phyloP scores from a whole-genome alignment of 2,113 vertebrate species.

The Numida meleagris region DNA sequence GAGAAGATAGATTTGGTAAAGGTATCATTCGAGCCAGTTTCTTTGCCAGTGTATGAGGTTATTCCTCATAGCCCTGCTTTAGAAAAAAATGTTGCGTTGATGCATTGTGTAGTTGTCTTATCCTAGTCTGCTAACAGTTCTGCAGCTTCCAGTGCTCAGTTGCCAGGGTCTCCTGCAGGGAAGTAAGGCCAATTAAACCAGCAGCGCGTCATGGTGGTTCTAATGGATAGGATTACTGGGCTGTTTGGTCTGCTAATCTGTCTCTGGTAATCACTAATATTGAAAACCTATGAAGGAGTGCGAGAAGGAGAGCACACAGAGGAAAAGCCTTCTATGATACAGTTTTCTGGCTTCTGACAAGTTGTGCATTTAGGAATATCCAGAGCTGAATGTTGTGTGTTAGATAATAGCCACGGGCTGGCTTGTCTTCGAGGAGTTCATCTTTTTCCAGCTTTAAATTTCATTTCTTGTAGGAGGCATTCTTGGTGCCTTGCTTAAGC shows the following conservation, averaged over 20 bases:
- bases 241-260: not conserved
- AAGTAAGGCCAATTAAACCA: not conserved
- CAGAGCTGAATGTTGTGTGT: not conserved
- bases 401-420: not conserved
- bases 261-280: not conserved
- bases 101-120: not conserved
- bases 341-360: not conserved
- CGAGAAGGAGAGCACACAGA: not conserved
- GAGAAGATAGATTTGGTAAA: not conserved
- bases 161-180: not conserved
- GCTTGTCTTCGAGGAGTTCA: not conserved
- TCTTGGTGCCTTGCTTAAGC: not conserved
- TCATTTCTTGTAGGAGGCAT: not conserved
- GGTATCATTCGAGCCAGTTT: not conserved
- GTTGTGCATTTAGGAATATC: not conserved
- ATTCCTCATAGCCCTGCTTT: not conserved
- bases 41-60: not conserved
- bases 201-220: not conserved
- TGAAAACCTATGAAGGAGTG: not conserved
- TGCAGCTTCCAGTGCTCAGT: not conserved
- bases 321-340: not conserved
- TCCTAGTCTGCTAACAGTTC: not conserved
- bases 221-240: not conserved
- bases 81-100: not conserved
- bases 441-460: not conserved